Evolutionary conservation across 2,888 invertebrate genomes (phyloP).

Genomic region (Arge pagana): DNA sequence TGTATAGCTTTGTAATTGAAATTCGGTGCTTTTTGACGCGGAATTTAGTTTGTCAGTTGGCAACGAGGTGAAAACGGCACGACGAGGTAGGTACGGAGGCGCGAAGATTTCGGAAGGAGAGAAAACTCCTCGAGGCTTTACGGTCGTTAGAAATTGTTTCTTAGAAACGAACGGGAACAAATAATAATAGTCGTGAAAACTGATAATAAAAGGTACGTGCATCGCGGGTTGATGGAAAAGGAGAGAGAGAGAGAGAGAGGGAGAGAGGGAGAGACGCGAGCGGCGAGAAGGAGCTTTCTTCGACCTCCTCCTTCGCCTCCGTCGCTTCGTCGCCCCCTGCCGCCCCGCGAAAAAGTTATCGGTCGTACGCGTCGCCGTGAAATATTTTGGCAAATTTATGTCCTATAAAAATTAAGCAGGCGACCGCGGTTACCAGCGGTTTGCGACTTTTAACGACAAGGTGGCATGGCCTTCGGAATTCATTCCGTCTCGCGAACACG

Average conservation of each 20-base stretch:
- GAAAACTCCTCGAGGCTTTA: conserved; percentile 5
- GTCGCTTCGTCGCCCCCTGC: not conserved
- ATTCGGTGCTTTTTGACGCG: no score
- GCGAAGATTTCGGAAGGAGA: not conserved
- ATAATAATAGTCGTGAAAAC: conserved; percentile 8
- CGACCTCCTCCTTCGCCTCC: no score
- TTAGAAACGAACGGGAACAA: conserved; percentile 3
- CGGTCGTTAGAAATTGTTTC: no score
- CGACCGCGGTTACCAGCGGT: conserved; percentile 39
- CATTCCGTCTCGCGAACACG: conserved; percentile 25
- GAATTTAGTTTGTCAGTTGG: no score
- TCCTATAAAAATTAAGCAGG: conserved; percentile 58
- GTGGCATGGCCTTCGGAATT: conserved; percentile 31
- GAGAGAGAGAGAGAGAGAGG: conserved; percentile 11
- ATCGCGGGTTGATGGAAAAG: conserved; percentile 4
- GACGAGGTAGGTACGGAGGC: conserved; percentile 23
- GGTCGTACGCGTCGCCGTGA: conserved; percentile 55
- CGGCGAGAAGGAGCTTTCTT: conserved; percentile 35
- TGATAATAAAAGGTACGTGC: conserved; percentile 7
- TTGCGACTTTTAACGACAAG: conserved; percentile 44
- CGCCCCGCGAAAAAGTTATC: conserved; percentile 43
- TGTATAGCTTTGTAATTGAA: no score
- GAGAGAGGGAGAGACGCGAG: conserved; percentile 17
- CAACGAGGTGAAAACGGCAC: no score
- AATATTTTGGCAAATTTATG: conserved; percentile 60